These are phyloP conservation scores for Arizona elegans DNA, from an alignment of 2,113 vertebrate species.

Conservation along the genomic window DNA sequence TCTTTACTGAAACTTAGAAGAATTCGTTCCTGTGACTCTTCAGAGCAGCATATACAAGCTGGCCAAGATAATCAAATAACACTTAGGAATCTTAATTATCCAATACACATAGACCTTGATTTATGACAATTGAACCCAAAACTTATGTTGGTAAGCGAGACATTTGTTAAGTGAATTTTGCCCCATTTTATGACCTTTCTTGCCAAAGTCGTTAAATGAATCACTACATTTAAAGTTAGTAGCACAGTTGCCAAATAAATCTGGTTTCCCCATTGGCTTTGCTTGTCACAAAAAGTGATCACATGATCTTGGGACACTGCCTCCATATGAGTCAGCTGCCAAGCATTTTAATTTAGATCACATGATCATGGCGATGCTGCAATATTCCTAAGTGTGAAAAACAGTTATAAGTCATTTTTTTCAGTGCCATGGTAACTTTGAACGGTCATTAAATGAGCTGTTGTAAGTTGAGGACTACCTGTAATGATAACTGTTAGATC, in stretches of 20 bases:
- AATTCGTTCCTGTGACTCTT: background rate
- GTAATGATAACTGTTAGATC: too few relatives aligned
- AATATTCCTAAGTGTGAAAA: background rate
- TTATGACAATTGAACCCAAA: background rate
- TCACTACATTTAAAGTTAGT: background rate
- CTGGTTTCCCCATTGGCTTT: background rate
- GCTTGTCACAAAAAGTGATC: background rate
- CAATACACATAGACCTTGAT: background rate
- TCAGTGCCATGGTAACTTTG: background rate
- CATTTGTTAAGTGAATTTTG: background rate
- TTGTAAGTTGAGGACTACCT: background rate
- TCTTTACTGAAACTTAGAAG: background rate
- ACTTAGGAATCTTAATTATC: background rate
- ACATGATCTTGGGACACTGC: background rate
- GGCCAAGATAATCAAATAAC: background rate
- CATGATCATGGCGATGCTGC: background rate
- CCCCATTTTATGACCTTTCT: background rate
- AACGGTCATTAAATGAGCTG: background rate
- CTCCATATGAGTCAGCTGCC: background rate
- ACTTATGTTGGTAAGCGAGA: background rate
- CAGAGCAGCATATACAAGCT: background rate
- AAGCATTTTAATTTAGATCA: background rate
- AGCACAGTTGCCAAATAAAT: background rate
- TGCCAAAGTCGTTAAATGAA: background rate
- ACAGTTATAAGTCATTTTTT: background rate